Base-by-base conservation (phyloP, 1,140 invertebrate genomes). In the Pteromalus puparum region DNA sequence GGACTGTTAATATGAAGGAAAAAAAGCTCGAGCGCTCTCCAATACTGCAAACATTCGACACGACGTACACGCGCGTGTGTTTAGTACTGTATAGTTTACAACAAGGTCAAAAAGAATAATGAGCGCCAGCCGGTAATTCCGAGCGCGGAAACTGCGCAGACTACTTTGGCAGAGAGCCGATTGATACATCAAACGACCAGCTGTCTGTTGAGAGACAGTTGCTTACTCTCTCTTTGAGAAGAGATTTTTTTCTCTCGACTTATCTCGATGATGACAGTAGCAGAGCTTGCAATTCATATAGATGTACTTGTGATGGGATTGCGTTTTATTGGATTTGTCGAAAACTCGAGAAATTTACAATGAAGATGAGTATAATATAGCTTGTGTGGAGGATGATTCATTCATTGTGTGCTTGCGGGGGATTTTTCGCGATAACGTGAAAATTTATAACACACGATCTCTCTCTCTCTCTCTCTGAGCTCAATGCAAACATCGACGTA, bases 71-170 rank as follows among this genome's bases (percentile, higher is more conserved):
- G 18, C 53, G 53, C 53, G 53, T 5, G 3, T 34, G 30, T 0
- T 61, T 61, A 61, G 7, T 5, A n/a, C 46, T 48, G 15, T 70
- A 70, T 26, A n/a, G 68, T 34, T 5, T 38, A 74, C 72, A 74
- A 42, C 28, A 74, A 76, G 38, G 46, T 77, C 24, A n/a, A 61
- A 65, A 76, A 76, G 38, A 76, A 77, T 48, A 77, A 77, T 77
- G n/a, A 30, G 75, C 75, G 26, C 74, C 74, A 48, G 26, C 74
- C 72, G 21, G 34, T 10, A 74, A 38, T 38, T n/a, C 28, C 30
- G 72, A 74, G 30, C 26, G 28, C 24, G 28, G 67, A n/a, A 48
- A 61, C 24, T 61, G 75, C 75, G 75, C 38, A 77, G 75, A 77
- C 9, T 61, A 77, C 15, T 61, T 65, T 77, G 75, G 75, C 75